Evolutionary conservation across 2,113 vertebrate genomes (phyloP).

Genomic region (Solea solea): DNA sequence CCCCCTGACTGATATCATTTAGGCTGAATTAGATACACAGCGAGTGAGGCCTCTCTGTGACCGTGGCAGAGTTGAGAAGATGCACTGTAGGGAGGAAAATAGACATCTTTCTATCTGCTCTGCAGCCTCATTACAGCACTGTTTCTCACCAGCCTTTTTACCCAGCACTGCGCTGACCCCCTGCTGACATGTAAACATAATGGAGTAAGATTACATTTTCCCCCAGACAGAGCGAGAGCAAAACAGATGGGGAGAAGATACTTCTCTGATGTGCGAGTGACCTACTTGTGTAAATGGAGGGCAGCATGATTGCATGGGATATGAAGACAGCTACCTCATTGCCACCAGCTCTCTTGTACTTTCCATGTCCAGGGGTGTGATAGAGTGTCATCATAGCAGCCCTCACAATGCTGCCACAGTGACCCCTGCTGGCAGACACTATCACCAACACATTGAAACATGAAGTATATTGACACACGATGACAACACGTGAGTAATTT

Average conservation of each 20-base stretch:
- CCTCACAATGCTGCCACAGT: slow-evolving; percentile 51
- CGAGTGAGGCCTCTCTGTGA: slow-evolving; percentile 21
- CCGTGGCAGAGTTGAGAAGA: slow-evolving; percentile 46
- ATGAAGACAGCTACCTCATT: slow-evolving; percentile 53
- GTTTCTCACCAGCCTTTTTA: slow-evolving; percentile 20
- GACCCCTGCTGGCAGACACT: slow-evolving; percentile 64
- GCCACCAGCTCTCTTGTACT: slow-evolving; percentile 31
- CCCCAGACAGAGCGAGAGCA: slow-evolving; percentile 15
- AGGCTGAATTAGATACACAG: slow-evolving; percentile 25
- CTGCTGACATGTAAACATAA: slow-evolving; percentile 67
- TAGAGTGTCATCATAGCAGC: neutral
- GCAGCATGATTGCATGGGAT: slow-evolving; percentile 47
- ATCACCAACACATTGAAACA: neutral
- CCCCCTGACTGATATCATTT: slow-evolving; percentile 24
- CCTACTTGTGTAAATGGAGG: slow-evolving; percentile 73
- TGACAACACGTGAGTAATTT: neutral
- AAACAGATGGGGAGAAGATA: slow-evolving; percentile 52
- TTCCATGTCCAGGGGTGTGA: slow-evolving; percentile 1
- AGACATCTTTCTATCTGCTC: slow-evolving; percentile 19
- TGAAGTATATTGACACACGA: neutral
- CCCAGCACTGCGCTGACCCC: slow-evolving; percentile 40
- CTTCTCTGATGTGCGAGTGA: slow-evolving; percentile 70
- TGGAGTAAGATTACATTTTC: slow-evolving; percentile 63
- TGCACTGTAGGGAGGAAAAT: neutral
- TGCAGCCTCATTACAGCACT: slow-evolving; percentile 32